Conservation (phyloP, 2,113 vertebrate species). For the Amphiprion ocellaris region DNA sequence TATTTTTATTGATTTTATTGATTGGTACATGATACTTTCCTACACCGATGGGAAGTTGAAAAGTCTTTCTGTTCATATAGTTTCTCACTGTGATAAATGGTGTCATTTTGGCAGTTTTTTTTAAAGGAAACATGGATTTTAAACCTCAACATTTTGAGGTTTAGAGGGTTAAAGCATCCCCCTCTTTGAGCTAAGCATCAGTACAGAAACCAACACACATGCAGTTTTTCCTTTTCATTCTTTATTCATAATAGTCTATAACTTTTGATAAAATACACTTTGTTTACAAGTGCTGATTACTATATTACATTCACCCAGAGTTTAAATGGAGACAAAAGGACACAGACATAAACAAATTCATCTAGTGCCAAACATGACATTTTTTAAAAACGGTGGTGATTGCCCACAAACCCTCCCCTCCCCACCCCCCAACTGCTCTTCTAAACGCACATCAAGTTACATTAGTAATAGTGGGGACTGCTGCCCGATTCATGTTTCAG, state of each 20-base stretch:
- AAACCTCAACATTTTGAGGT: no score
- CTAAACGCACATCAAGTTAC: constrained; percentile 42
- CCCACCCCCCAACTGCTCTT: neutral
- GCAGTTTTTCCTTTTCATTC: constrained; percentile 70
- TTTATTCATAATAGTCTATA: constrained; percentile 83
- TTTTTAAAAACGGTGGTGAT: constrained; percentile 26
- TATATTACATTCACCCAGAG: constrained; percentile 86
- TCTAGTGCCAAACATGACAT: constrained; percentile 49
- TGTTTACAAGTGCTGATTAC: constrained; percentile 87
- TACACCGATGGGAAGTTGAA: no score
- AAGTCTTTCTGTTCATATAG: no score
- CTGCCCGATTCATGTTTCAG: constrained; percentile 44
- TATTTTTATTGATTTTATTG: no score
- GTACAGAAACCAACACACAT: neutral
- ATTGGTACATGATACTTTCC: no score
- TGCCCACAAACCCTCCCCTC: neutral
- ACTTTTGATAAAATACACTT: constrained; percentile 85
- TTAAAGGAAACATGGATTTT: no score
- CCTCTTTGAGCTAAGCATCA: no score
- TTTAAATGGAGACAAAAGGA: constrained; percentile 77
- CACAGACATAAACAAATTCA: constrained; percentile 66
- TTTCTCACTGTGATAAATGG: no score
- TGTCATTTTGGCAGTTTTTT: no score
- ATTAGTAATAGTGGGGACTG: constrained; percentile 23
- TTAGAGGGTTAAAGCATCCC: no score